These are phyloP conservation scores for Protonemura montana DNA, from an alignment of 2,888 invertebrate genomes.

Conservation along the genomic window DNA sequence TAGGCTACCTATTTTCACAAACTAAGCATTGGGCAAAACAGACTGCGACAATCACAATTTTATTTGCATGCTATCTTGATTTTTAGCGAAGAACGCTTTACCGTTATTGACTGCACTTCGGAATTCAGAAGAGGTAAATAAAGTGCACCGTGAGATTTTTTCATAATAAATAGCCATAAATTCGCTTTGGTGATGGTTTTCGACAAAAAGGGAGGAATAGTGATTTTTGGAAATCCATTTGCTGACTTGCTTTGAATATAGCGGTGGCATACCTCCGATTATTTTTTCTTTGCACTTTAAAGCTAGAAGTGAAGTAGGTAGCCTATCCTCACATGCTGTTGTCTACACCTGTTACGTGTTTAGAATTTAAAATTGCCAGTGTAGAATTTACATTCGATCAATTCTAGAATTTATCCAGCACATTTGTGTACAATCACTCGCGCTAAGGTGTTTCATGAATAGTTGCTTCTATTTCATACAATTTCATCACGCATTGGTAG, in stretches of 20 bases:
- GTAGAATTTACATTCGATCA: background rate
- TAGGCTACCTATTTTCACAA: conserved; percentile 7
- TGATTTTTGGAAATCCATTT: background rate
- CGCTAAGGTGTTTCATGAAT: background rate
- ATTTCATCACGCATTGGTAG: conserved; percentile 14
- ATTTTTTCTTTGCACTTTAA: background rate
- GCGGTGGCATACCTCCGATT: too few relatives aligned
- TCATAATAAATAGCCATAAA: background rate
- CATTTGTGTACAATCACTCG: background rate
- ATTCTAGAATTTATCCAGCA: background rate
- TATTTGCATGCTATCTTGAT: conserved; percentile 34
- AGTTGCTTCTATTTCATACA: background rate
- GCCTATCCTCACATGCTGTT: background rate
- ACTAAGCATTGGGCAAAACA: background rate
- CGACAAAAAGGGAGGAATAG: background rate
- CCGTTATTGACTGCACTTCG: conserved; percentile 37
- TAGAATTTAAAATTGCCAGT: background rate
- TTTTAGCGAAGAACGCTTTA: conserved; percentile 40
- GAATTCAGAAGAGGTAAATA: conserved; percentile 37
- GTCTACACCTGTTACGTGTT: background rate
- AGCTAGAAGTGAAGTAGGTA: conserved; percentile 20
- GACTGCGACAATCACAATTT: background rate
- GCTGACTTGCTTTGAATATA: too few relatives aligned
- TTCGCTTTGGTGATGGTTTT: background rate
- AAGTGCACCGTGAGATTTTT: conserved; percentile 13